Conservation (phyloP, 1,140 invertebrate genomes). For the Helicoverpa armigera region DNA sequence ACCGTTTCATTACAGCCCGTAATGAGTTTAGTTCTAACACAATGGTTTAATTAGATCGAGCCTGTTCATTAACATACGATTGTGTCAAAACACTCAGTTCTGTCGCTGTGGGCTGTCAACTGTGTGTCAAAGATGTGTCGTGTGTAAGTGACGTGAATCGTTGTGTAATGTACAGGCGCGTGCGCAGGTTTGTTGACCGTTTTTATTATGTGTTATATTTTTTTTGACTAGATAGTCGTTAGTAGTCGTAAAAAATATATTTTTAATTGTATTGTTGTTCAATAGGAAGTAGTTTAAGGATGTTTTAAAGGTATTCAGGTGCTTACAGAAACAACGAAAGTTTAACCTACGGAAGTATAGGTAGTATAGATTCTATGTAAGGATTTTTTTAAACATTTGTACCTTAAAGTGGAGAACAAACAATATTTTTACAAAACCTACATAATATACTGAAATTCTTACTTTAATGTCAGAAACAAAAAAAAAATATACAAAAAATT, state of each 20-base stretch:
- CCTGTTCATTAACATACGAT: slow-evolving; percentile 67
- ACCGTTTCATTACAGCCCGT: slow-evolving; percentile 56
- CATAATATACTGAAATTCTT: too few relatives aligned
- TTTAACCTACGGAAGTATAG: too few relatives aligned
- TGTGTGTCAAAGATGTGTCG: slow-evolving; percentile 70
- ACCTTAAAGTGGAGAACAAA: too few relatives aligned
- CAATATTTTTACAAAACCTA: too few relatives aligned
- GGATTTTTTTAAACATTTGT: too few relatives aligned
- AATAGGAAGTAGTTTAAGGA: too few relatives aligned
- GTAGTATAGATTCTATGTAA: too few relatives aligned
- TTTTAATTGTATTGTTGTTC: too few relatives aligned
- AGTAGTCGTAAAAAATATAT: not conserved
- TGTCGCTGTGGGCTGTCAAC: slow-evolving; percentile 65
- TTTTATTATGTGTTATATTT: not conserved
- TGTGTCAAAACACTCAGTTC: slow-evolving; percentile 70
- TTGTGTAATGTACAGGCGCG: slow-evolving; percentile 58
- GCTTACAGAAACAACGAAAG: too few relatives aligned
- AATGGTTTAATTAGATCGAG: slow-evolving; percentile 72
- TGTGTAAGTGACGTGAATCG: slow-evolving; percentile 37
- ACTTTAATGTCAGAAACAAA: not conserved
- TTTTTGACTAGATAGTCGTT: not conserved
- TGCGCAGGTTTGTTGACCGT: slow-evolving; percentile 14
- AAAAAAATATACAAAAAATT: not conserved
- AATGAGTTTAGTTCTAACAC: slow-evolving; percentile 69
- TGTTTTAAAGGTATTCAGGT: too few relatives aligned